Evolutionary conservation across 30 jellyfish, hydroid and myxozoan genomes (phyloP), one percentile per base, ranked within the genome.

Genomic region (Pelagia noctiluca): DNA sequence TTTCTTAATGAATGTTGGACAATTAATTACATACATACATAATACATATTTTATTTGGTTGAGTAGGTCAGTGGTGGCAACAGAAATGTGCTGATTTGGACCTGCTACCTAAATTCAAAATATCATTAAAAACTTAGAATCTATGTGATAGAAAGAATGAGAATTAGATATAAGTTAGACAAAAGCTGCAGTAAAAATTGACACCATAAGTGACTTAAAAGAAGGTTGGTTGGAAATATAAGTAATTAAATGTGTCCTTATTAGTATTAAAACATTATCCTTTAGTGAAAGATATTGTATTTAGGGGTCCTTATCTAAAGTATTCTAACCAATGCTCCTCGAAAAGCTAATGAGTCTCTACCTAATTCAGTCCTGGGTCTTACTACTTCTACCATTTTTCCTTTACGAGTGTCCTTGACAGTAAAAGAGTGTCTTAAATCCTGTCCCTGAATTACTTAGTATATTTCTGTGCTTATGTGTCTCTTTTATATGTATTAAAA

Each of bases 331-430:
- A 63, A 50, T 28, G 77, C 52, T 63, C 77, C 77, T 34, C 77
- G 10, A 63, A 28, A 63, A 30, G 52, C 52, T 28, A 13, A 34
- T 25, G 77, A 63, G 52, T 63, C 28, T 34, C 77, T 63, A 28
- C 77, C 77, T 63, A 63, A 63, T 63, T 63, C 77, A 63, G 77
- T 63, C 52, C 77, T 63, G 10, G 52, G 49, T 63, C 77, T 30
- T 25, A 34, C 52, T 34, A 63, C 77, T 63, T 63, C 77, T 28
- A 63, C 49, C 52, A 63, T 63, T 34, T 63, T 63, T 7, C 77
- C 77, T 60, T 60, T 60, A 60, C 35, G 54, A 63, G 77, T 63
- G 52, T 63, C 24, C 49, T 63, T 63, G 77, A 34, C 52, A 28
- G 77, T 63, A 63, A 63, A 63, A 28, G 28, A 7, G 52, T 63